These are phyloP conservation scores for Terrapene triunguis DNA, from an alignment of 2,113 vertebrate genomes.

Conservation along the genomic window DNA sequence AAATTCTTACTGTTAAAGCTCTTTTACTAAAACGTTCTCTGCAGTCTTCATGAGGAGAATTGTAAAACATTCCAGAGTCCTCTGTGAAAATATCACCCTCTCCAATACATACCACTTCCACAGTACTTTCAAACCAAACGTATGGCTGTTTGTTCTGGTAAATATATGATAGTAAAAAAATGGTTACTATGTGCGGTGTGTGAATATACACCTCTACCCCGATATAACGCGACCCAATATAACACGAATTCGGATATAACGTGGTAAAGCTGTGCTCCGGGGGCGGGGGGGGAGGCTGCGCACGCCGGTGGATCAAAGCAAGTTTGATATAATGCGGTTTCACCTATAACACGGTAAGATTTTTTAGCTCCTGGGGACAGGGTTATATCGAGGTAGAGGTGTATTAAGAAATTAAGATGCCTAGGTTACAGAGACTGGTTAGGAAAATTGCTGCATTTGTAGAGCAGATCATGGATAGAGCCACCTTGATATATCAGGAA, in stretches of 20 bases:
- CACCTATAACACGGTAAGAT: too few relatives aligned
- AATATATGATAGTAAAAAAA: neutral
- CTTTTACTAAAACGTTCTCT: neutral
- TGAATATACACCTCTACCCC: too few relatives aligned
- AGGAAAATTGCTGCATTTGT: neutral
- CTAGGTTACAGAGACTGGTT: neutral
- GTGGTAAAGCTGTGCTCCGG: too few relatives aligned
- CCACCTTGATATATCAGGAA: neutral
- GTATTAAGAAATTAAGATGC: neutral
- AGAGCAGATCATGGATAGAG: neutral
- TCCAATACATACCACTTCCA: neutral
- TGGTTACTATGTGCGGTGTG: neutral
- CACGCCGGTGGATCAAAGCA: too few relatives aligned
- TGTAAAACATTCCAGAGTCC: neutral
- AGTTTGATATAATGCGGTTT: too few relatives aligned
- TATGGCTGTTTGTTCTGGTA: neutral
- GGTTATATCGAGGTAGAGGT: too few relatives aligned
- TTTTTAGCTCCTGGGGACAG: too few relatives aligned
- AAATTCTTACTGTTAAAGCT: neutral
- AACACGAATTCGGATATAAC: too few relatives aligned
- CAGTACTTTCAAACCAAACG: neutral
- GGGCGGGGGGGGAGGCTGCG: too few relatives aligned
- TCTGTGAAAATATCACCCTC: neutral
- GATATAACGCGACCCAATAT: too few relatives aligned
- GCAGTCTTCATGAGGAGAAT: neutral